phyloP scores from a whole-genome alignment of 2,113 vertebrate genomes.

The Prochilodus magdalenae region DNA sequence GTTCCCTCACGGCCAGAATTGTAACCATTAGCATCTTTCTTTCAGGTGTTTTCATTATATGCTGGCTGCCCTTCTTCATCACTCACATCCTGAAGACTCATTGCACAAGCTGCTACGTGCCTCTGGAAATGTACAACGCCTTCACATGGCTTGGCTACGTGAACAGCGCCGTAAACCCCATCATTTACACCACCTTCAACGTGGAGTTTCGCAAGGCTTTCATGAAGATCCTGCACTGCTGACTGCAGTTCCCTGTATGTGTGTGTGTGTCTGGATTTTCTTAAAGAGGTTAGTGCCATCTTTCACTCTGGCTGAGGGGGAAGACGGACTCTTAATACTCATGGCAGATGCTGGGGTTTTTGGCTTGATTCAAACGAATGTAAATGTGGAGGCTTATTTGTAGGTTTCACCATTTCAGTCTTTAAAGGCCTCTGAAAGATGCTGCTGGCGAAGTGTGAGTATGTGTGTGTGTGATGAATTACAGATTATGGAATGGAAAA shows the following conservation, averaged over 20 bases:
- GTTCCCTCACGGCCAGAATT: not conserved
- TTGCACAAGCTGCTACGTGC: constrained; percentile 82
- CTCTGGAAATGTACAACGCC: constrained; percentile 92
- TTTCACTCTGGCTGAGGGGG: not conserved
- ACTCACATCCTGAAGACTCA: constrained; percentile 98
- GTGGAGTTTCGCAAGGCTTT: constrained; percentile 98
- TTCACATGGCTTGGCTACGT: constrained; percentile 98
- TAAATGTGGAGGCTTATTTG: constrained; percentile 38
- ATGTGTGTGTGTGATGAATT: constrained; percentile 32
- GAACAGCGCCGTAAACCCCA: constrained; percentile 97
- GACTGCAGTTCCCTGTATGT: constrained; percentile 52
- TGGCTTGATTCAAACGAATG: constrained; percentile 47
- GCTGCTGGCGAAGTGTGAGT: not conserved
- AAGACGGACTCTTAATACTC: not conserved
- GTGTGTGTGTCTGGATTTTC: constrained; percentile 70
- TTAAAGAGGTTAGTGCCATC: constrained; percentile 78
- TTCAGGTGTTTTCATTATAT: constrained; percentile 97
- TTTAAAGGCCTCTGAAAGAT: constrained; percentile 2
- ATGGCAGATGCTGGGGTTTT: constrained; percentile 31
- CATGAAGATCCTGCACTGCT: constrained; percentile 98
- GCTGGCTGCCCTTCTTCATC: constrained; percentile 98
- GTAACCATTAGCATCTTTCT: constrained; percentile 10
- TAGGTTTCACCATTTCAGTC: constrained; percentile 24
- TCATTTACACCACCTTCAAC: constrained; percentile 99
- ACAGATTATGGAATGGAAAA: not conserved